Base-by-base conservation (phyloP, 2,797 vertebrate genomes). In the Arctocebus calabarensis region DNA sequence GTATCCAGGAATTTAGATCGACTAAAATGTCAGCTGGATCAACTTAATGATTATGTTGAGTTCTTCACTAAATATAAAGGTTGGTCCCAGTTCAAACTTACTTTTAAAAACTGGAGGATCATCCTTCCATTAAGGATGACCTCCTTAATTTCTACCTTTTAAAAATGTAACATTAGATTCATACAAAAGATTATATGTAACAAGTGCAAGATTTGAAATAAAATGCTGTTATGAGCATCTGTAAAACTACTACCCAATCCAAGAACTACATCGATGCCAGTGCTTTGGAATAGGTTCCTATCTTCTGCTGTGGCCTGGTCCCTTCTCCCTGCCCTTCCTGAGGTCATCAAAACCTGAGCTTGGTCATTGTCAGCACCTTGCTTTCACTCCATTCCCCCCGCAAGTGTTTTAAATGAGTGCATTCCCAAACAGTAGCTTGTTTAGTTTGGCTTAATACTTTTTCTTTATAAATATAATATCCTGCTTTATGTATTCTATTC, bases 381-480 rank as follows among this genome's bases (percentile, higher is more conserved):
- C 55, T 52, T 52, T 52, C 48, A 52, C 14, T 14, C 48, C 48
- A 52, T 4, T 14, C 48, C 14, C 45, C 32, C 40, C 81, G 48
- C 34, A 32, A 52, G 7, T 2, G 57, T 48, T 91, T 85, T 64
- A 37, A 23, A 27, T 83, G 25, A 62, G 3, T 87, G 29, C 52
- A 19, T 81, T 79, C 37, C 29, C 78, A 73, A 55, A 68, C 17
- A 61, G 59, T 25, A 84, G 12, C 20, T 40, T 78, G 13, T 71
- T 83, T 88, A 79, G 43, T 94, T 94, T 84, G 73, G 16, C 17
- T 78, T 59, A 32, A 94, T 52, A 16, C 48, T 16, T 94, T 85
- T 95, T 77, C 32, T 57, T 82, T 45, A 92, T 68, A 52, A 62
- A 45, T 37, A 77, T 22, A 43, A 22, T 29, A 45, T 70, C 61